Conservation (phyloP, 2,888 invertebrate species). For the Eledone cirrhosa region DNA sequence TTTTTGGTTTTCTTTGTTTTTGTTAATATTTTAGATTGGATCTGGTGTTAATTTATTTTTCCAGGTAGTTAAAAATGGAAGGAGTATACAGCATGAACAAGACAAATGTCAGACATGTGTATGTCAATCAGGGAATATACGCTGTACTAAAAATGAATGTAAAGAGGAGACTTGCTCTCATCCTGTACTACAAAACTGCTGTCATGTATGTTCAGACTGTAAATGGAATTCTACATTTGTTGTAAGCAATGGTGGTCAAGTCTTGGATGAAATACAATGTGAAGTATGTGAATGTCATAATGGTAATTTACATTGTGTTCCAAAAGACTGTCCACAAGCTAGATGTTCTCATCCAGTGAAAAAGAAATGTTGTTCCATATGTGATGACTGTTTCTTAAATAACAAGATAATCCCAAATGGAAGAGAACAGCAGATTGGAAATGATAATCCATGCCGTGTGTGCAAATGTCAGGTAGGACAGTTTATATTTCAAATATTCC, state of each 20-base stretch:
- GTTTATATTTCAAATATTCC: no score
- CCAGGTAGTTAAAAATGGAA: conserved; percentile 28
- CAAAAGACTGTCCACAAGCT: conserved; percentile 41
- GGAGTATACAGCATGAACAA: conserved; percentile 26
- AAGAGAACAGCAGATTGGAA: background rate
- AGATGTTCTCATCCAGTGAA: conserved; percentile 46
- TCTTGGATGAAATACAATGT: conserved; percentile 36
- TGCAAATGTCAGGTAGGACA: conserved; percentile 48
- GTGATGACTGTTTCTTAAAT: conserved; percentile 47
- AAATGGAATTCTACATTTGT: conserved; percentile 39
- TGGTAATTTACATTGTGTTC: conserved; percentile 42
- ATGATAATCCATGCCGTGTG: conserved; percentile 42
- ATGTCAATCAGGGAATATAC: conserved; percentile 32
- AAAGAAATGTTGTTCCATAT: conserved; percentile 49
- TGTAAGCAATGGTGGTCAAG: conserved; percentile 38
- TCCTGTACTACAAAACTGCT: conserved; percentile 35
- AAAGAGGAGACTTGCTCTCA: conserved; percentile 29
- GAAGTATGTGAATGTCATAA: conserved; percentile 35
- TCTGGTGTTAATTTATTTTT: no score
- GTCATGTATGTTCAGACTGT: conserved; percentile 45
- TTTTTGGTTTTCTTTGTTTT: background rate
- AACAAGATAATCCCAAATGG: conserved; percentile 44
- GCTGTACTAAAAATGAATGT: conserved; percentile 28
- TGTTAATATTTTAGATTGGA: no score
- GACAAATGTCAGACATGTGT: conserved; percentile 34